Base-by-base conservation (phyloP, 2,113 vertebrate species). In the Calcarius ornatus region DNA sequence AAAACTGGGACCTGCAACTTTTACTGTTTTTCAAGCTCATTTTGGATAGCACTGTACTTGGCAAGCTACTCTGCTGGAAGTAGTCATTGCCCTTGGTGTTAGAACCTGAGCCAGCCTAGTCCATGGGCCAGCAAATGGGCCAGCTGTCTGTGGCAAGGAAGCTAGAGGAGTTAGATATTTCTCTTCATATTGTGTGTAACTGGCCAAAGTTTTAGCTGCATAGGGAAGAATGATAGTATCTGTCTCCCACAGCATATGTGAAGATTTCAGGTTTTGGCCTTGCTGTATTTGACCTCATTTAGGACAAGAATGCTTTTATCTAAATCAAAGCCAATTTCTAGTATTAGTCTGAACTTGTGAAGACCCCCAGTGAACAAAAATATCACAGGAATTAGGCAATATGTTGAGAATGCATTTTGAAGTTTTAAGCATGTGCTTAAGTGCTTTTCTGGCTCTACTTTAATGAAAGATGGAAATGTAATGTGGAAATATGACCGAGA, bases 301-400 rank as follows among this genome's bases (percentile, higher is more conserved):
- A 92, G 94, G 92, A 94, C 88, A 88, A 86, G 77, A 93, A 96
- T 97, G 92, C 95, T 96, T 97, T 95, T 96, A 96, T 97, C 93
- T 96, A 96, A 96, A 95, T 95, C 96, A 97, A 97, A 97, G 80
- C 40, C 28, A 88, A 96, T 96, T 94, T 97, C 82, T 80, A 86
- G 88, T 81, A 71, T 84, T 70, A 75, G 57, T 66, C 59, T 97
- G 95, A 96, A 95, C 93, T 96, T 93, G 93, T 95, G 88, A 95
- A 96, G 93, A 88, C 80, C 92, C 94, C 90, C 95, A 94, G 69
- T 90, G 86, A 96, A 93, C 90, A 94, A 88, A 95, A 92, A 92
- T 95, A 94, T 95, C 86, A 95, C 95, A 92, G 91, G 95, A 94
- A 95, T 96, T 97, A 96, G 88, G 86, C 95, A 97, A 96, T 95